These are phyloP conservation scores for Uropsilus gracilis DNA, from an alignment of 2,113 vertebrate genomes.

Conservation along the genomic window DNA sequence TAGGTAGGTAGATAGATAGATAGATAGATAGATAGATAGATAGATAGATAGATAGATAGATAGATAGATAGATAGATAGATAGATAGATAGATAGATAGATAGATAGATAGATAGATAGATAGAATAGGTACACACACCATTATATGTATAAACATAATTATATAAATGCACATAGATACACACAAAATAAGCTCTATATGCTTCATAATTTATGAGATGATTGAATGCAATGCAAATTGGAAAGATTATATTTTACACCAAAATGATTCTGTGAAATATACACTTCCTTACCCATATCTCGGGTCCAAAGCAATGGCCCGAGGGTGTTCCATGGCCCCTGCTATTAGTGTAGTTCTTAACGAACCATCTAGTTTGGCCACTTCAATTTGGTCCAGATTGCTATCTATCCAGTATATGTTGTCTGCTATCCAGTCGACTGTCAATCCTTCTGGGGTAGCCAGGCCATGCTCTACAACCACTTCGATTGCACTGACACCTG, in stretches of 20 bases:
- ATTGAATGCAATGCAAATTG: background rate
- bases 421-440: conserved; percentile 98
- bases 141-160: background rate
- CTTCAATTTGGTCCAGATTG: conserved; percentile 99
- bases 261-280: background rate
- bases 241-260: background rate
- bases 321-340: conserved; percentile 97
- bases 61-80: rapidly evolving
- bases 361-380: conserved; percentile 95
- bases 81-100: background rate
- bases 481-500: conserved; percentile 95
- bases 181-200: background rate
- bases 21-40: no score
- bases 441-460: conserved; percentile 97
- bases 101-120: no score
- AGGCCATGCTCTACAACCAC: conserved; percentile 97
- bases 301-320: conserved; percentile 97
- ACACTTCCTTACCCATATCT: conserved; percentile 92
- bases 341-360: conserved; percentile 96
- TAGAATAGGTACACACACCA: background rate
- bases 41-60: no score
- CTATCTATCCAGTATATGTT: conserved; percentile 99
- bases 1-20: no score
- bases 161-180: background rate
- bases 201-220: background rate